Conservation (phyloP, 2,888 invertebrate genomes). For the Morinoia aosen region DNA sequence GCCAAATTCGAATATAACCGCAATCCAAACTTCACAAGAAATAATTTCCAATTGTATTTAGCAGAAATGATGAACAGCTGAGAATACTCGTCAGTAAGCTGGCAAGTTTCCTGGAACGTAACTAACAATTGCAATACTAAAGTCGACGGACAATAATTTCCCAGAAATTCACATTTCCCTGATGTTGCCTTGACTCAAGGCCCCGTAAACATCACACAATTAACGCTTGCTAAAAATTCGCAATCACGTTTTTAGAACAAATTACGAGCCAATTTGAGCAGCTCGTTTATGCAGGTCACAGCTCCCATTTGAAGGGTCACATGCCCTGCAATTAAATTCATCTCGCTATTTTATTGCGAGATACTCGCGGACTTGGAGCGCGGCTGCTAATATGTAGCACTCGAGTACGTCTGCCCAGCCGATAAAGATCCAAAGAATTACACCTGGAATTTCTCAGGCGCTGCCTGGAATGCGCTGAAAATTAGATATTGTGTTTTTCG, state of each 20-base stretch:
- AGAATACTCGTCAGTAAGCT: background rate
- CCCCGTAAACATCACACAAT: background rate
- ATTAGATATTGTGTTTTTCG: background rate
- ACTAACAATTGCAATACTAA: background rate
- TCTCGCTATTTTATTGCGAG: background rate
- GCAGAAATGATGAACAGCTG: too few relatives aligned
- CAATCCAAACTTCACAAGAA: background rate
- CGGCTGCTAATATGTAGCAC: background rate
- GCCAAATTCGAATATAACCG: too few relatives aligned
- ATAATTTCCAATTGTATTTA: background rate
- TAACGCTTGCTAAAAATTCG: background rate
- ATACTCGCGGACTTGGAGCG: background rate
- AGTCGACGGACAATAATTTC: background rate
- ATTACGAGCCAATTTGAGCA: background rate
- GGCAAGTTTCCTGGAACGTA: background rate
- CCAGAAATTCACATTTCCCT: background rate
- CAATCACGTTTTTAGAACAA: background rate
- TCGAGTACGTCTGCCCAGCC: background rate
- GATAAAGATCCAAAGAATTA: background rate
- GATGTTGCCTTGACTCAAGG: background rate
- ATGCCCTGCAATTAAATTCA: background rate
- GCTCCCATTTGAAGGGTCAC: background rate
- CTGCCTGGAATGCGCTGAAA: background rate
- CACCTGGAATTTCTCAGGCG: background rate
- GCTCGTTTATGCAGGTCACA: background rate